Conservation (phyloP, 2,888 invertebrate species). For the Nymphalis c-album region DNA sequence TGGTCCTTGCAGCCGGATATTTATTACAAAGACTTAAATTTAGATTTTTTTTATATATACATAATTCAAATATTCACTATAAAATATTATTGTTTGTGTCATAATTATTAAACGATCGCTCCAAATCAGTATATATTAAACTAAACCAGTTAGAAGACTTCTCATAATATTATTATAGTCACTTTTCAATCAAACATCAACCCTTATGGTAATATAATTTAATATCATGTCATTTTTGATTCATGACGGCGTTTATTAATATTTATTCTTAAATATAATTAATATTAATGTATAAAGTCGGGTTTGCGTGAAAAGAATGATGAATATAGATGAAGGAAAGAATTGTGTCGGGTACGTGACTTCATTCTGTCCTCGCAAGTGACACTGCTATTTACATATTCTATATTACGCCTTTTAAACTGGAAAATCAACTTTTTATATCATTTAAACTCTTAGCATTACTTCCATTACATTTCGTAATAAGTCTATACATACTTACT, state of each 20-base stretch:
- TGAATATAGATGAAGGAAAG: slow-evolving; percentile 36
- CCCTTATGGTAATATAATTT: slow-evolving; percentile 14
- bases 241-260: slow-evolving; percentile 17
- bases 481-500: neutral
- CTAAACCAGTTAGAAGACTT: neutral
- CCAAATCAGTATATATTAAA: neutral
- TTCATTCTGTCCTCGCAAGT: slow-evolving; percentile 25
- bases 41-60: slow-evolving; percentile 3
- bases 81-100: neutral
- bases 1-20: slow-evolving; percentile 48
- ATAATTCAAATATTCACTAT: neutral
- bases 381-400: slow-evolving; percentile 33
- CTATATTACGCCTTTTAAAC: slow-evolving; percentile 29
- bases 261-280: slow-evolving; percentile 33
- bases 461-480: neutral
- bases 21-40: slow-evolving; percentile 37
- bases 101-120: neutral
- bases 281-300: slow-evolving; percentile 31
- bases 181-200: slow-evolving; percentile 3
- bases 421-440: slow-evolving; percentile 28
- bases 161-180: neutral
- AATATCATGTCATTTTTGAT: slow-evolving; percentile 8
- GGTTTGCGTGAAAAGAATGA: slow-evolving; percentile 29
- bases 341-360: slow-evolving; percentile 34
- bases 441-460: neutral